Percentiles rank a stretch among this genome's conserved stretches.
Conservation (phyloP, 2,888 invertebrate genomes). For the Selenia dentaria region DNA sequence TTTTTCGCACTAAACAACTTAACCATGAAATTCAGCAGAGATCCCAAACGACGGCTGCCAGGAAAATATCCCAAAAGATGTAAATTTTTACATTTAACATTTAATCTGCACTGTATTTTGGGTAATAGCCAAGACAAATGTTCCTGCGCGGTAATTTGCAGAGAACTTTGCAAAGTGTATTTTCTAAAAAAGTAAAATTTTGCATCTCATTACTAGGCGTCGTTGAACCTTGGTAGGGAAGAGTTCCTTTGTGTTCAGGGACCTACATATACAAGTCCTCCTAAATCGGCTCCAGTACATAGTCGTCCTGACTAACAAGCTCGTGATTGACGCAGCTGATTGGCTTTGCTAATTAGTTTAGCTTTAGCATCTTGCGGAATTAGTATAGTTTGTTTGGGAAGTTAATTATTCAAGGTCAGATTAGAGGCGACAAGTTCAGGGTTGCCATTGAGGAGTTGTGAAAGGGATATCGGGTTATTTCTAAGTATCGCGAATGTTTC, state of each 20-base stretch:
- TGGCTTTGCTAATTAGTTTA: conserved; percentile 25
- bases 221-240: conserved; percentile 1
- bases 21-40: conserved; percentile 1
- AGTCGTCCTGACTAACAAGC: conserved; percentile 7
- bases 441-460: conserved; percentile 7
- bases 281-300: background rate
- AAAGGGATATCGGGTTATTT: background rate
- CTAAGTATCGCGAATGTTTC: no score
- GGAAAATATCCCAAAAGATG: conserved; percentile 13
- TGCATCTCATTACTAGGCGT: background rate
- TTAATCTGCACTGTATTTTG: conserved; percentile 38
- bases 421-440: conserved; percentile 12
- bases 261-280: conserved; percentile 4
- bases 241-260: conserved; percentile 1
- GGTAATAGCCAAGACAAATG: conserved; percentile 34
- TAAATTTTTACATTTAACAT: conserved; percentile 36
- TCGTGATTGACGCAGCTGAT: conserved; percentile 20
- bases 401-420: conserved; percentile 12
- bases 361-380: conserved; percentile 22
- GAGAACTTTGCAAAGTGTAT: conserved; percentile 13
- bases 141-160: conserved; percentile 24
- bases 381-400: conserved; percentile 16
- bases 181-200: conserved; percentile 21
- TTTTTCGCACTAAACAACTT: no score
- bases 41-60: conserved; percentile 1